A percentile compares a stretch with the other conserved stretches of the same genome.
phyloP scores from a whole-genome alignment of 2,113 vertebrate genomes.

The Apodemus sylvaticus region DNA sequence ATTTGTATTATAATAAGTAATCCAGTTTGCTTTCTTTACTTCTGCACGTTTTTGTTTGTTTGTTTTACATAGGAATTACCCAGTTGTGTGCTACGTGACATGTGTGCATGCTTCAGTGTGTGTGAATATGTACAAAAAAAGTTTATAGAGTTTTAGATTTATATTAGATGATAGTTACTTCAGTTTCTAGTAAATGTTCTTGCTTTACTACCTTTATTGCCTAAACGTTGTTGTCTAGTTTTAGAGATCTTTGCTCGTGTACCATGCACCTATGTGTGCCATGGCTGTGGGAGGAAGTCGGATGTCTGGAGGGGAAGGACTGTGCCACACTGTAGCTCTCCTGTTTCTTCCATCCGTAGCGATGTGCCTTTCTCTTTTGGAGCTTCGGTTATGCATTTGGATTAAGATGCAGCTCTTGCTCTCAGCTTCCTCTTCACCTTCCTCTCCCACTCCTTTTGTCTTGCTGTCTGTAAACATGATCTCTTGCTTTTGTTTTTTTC shows the following conservation, averaged over 20 bases:
- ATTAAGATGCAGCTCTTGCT: neutral
- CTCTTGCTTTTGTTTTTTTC: constrained; percentile 17
- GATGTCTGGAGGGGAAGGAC: neutral
- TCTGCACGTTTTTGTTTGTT: neutral
- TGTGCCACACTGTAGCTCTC: neutral
- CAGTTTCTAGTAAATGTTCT: neutral
- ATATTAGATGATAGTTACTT: neutral
- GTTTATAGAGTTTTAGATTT: neutral
- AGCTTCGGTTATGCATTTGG: neutral
- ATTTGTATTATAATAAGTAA: constrained; percentile 23
- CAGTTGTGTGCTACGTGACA: neutral
- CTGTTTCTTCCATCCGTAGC: neutral
- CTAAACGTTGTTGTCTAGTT: neutral
- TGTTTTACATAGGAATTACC: neutral
- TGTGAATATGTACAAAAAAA: neutral
- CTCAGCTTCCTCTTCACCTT: neutral
- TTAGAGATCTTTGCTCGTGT: constrained; percentile 12
- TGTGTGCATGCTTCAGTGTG: too few relatives aligned
- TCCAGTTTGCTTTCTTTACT: neutral
- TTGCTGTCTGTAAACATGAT: neutral
- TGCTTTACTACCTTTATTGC: neutral
- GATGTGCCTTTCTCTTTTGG: neutral
- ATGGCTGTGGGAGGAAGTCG: neutral
- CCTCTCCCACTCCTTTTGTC: too few relatives aligned
- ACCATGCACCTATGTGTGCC: neutral